These are phyloP conservation scores for Habroteleia sp. DNA, from an alignment of 2,888 invertebrate genomes.

Conservation along the genomic window DNA sequence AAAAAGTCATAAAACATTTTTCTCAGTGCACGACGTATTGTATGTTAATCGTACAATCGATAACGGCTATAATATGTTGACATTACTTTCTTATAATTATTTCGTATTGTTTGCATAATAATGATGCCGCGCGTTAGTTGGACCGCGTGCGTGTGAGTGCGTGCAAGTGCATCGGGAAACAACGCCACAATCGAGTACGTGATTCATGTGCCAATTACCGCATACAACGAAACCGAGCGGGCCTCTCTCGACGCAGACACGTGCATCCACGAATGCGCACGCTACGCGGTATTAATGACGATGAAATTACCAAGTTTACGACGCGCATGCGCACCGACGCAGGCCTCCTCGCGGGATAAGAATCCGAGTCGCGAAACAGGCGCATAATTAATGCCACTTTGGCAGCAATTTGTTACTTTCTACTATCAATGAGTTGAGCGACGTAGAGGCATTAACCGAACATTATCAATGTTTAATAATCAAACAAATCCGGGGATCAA, in stretches of 20 bases:
- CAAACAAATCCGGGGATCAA: too few species aligned
- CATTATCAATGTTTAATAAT: conserved; percentile 7
- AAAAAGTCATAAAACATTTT: too few species aligned
- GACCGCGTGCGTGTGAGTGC: conserved; percentile 39
- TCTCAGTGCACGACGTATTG: too few species aligned
- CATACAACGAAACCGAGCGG: conserved; percentile 68
- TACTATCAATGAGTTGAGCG: background rate
- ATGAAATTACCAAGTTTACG: conserved; percentile 57
- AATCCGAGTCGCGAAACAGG: conserved; percentile 36
- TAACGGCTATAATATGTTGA: too few species aligned
- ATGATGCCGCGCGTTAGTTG: conserved; percentile 54
- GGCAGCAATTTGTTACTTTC: conserved; percentile 33
- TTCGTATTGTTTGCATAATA: conserved; percentile 74
- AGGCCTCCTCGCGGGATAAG: conserved; percentile 19
- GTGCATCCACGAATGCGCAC: conserved; percentile 35
- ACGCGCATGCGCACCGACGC: conserved; percentile 34
- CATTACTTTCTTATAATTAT: conserved; percentile 67
- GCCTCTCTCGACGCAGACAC: conserved; percentile 52
- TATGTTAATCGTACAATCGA: too few species aligned
- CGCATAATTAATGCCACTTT: conserved; percentile 40
- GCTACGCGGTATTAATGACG: conserved; percentile 52
- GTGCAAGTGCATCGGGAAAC: conserved; percentile 56
- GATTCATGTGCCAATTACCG: conserved; percentile 78
- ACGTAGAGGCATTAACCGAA: background rate
- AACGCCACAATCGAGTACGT: conserved; percentile 71